Evolutionary conservation across 2,888 invertebrate genomes (phyloP), one percentile per base, ranked within the genome.

Genomic region (Drosophila antonietae): DNA sequence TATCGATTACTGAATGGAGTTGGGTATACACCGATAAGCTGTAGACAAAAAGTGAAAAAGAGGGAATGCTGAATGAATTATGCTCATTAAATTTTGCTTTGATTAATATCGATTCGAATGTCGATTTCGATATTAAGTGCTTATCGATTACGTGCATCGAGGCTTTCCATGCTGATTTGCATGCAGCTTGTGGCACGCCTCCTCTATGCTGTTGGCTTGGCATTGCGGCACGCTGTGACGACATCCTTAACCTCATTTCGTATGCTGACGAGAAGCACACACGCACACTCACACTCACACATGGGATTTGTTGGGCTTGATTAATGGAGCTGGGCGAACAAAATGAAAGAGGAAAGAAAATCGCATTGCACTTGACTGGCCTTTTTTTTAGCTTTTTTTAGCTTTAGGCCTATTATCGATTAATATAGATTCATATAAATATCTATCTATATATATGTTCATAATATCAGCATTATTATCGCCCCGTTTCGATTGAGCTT

Each of bases 211-310:
- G 20, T 23, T 51, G 12, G 18, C 10, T 18, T 18, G 47, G n/a
- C 58, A 28, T 39, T 28, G 35, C 31, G 20, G 8, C 37, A 35
- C 55, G 49, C 39, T 43, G 63, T 12, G 41, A 14, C 18, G 41
- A 60, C 71, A 72, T 65, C 60, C 71, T 72, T 72, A 61, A 53
- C 73, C 73, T 51, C 72, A 68, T 67, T 73, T 62, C 39, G 15
- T 56, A 57, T 46, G 66, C 46, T 18, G 64, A 53, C 28, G 49
- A 15, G 31, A 28, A 28, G 7, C 39, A n/a, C 53, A 39, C 53
- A 28, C 55, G 7, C 20, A 35, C 15, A 41, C n/a, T 8, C 41
- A 37, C 37, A 37, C 37, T 14, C 37, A 14, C 37, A 41, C n/a
- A 41, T 28, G 39, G 51, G 28, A 59, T 28, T n/a, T 47, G 57